These are phyloP conservation scores for Caradrina clavipalpis DNA, from an alignment of 2,888 invertebrate genomes.

Conservation along the genomic window DNA sequence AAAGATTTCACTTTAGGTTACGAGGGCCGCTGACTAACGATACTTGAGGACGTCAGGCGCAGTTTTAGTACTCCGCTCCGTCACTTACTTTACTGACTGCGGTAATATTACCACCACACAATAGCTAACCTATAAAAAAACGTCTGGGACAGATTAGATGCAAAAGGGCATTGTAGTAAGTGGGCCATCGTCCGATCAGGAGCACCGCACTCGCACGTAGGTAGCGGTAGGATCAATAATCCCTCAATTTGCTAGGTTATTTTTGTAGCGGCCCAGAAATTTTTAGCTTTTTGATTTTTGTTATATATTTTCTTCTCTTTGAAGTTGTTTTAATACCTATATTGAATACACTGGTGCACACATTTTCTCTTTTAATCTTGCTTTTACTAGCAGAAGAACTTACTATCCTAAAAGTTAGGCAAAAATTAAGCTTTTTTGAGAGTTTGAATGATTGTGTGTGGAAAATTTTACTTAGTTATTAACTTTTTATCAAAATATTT, in stretches of 20 bases:
- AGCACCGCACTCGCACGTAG: no score
- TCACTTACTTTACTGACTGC: slow-evolving; percentile 1
- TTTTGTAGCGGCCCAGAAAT: not conserved
- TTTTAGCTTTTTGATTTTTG: no score
- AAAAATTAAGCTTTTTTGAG: not conserved
- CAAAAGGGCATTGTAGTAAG: no score
- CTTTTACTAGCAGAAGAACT: not conserved
- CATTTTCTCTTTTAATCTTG: not conserved
- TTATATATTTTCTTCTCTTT: not conserved
- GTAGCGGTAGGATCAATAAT: no score
- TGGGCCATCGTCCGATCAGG: no score
- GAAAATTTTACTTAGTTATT: not conserved
- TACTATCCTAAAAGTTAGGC: not conserved
- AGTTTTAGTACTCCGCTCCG: slow-evolving; percentile 1
- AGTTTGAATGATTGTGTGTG: not conserved
- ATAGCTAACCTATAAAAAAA: not conserved
- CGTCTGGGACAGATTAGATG: not conserved
- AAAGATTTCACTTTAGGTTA: slow-evolving; percentile 41
- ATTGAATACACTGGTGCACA: not conserved
- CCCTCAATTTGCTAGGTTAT: no score
- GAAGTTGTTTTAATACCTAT: not conserved
- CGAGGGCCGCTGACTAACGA: slow-evolving; percentile 13
- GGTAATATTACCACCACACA: not conserved
- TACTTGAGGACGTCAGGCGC: slow-evolving; percentile 13
- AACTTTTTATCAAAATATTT: not conserved